Evolutionary conservation across 2,113 vertebrate genomes (phyloP).

Genomic region (Climacteris rufus): DNA sequence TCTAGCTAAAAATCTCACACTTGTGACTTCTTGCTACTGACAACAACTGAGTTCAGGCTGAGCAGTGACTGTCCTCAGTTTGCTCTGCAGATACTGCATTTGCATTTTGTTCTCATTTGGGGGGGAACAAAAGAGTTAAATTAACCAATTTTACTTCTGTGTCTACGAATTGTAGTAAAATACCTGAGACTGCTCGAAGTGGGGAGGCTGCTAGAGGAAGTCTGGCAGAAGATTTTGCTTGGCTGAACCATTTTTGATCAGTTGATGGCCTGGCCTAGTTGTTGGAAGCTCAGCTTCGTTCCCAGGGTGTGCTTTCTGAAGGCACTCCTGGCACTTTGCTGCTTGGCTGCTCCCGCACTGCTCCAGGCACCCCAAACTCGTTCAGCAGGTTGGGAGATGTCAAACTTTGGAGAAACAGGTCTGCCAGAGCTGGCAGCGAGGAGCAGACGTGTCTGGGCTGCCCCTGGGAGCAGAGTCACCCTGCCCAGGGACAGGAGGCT

Average conservation of each 20-base stretch:
- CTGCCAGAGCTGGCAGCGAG: neutral
- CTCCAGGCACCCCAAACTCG: neutral
- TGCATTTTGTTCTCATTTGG: neutral
- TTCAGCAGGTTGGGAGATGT: neutral
- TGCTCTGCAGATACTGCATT: neutral
- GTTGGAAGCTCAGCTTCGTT: neutral
- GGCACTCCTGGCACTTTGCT: neutral
- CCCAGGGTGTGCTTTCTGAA: neutral
- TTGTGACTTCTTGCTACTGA: neutral
- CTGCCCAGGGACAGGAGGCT: neutral
- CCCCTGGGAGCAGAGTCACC: neutral
- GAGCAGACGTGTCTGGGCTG: neutral
- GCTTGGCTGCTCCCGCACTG: neutral
- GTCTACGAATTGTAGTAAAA: neutral
- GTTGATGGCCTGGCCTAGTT: neutral
- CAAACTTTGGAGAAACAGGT: neutral
- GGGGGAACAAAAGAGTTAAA: neutral
- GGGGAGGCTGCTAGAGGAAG: neutral
- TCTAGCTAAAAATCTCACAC: neutral
- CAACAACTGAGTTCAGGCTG: neutral
- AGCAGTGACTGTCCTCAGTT: neutral
- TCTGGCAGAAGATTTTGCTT: neutral
- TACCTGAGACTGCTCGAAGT: rapidly evolving
- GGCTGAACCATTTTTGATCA: neutral
- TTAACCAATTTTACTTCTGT: neutral